Evolutionary conservation across 2,113 vertebrate genomes (phyloP), one percentile per base, ranked within the genome.

Genomic region (Scomber scombrus): DNA sequence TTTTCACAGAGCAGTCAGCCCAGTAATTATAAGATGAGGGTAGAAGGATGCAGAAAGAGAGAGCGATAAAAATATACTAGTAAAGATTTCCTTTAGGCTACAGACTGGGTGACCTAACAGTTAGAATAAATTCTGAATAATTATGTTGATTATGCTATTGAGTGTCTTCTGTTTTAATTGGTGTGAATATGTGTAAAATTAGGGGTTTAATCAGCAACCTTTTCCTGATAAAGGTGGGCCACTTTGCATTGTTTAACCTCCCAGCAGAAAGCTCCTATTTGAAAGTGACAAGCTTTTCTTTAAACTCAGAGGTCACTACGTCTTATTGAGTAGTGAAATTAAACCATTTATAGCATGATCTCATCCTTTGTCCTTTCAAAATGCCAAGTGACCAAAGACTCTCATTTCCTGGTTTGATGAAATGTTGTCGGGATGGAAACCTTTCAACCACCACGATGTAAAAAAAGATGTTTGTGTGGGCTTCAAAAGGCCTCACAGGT

Each of bases 341-440:
- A 52, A 70, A 65, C 18, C 19, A 15, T 16, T 49, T 15, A 40
- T 2, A 40, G 9, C 23, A n/a, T 54, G 55, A 65, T 19, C 47
- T 70, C 60, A 58, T 70, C 47, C 46, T 71, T 63, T 65, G 75
- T 75, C 64, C 71, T 66, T 80, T 61, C 14, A 43, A 76, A 84
- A 69, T 57, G 49, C 62, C 67, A 69, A 63, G 51, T 43, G 50
- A 55, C 19, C 14, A 15, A 16, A n/a, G 47, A 61, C 43, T 45
- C 46, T 63, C 29, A 14, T 50, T 63, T 78, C 19, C 47, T 64
- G 56, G 60, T 29, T 57, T 63, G 49, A 63, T 72, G 23, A 71
- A 70, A 55, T 60, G 78, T 54, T 29, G 56, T 72, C 50, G 26
- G 40, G 34, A 13, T 19, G 34, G 34, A 63, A 43, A 69, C 26